These are phyloP conservation scores for Donacobius atricapilla DNA, from an alignment of 2,113 vertebrate species.

Conservation along the genomic window DNA sequence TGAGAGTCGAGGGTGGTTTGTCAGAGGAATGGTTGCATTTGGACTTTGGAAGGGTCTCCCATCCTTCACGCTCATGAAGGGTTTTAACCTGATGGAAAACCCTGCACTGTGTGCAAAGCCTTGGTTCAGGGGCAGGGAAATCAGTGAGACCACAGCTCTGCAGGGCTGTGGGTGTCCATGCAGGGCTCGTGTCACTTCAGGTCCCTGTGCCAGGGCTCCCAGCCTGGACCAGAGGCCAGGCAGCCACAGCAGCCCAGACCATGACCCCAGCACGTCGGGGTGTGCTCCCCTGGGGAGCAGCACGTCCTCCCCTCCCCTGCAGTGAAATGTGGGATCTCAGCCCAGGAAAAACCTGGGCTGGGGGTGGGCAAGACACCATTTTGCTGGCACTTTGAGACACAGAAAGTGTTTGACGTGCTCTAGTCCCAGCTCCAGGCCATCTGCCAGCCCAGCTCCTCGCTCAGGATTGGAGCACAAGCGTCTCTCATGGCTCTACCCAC, in stretches of 20 bases:
- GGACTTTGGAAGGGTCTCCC: background rate
- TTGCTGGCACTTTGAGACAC: background rate
- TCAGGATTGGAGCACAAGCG: background rate
- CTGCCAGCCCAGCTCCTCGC: background rate
- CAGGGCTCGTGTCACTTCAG: background rate
- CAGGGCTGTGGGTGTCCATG: no score
- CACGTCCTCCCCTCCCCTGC: accelerated
- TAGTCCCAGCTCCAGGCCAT: background rate
- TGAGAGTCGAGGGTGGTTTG: accelerated
- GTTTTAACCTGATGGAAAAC: background rate
- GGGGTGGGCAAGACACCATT: background rate
- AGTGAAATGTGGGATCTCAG: background rate
- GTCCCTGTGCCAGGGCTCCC: background rate
- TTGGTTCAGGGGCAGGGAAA: background rate
- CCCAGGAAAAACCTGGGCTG: background rate
- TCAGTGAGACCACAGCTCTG: background rate
- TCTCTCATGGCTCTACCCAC: background rate
- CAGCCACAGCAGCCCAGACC: accelerated
- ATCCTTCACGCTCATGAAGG: background rate
- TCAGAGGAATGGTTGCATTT: accelerated
- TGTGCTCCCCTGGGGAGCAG: background rate
- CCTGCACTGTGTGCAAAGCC: background rate
- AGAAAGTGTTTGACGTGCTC: background rate
- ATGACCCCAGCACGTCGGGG: accelerated
- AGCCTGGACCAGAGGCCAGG: background rate